Percentiles rank a stretch among this genome's conserved stretches.
Conservation (phyloP, 2,797 vertebrate genomes). For the Mionectes olivaceus region DNA sequence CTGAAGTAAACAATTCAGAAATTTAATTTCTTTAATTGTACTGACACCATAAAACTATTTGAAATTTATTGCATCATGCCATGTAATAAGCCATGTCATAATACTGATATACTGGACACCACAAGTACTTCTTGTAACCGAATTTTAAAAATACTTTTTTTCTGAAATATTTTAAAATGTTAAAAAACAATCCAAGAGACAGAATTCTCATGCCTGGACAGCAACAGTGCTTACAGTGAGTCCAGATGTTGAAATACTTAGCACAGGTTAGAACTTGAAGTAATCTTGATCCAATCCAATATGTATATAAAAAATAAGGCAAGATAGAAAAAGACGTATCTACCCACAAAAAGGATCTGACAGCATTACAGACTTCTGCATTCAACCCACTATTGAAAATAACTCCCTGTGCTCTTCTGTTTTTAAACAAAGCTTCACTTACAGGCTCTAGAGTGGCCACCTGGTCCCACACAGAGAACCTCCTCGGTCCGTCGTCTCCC, state of each 20-base stretch:
- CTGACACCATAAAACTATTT: neutral
- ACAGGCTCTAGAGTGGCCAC: neutral
- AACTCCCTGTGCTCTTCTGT: neutral
- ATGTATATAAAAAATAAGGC: neutral
- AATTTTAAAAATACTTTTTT: neutral
- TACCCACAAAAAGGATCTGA: neutral
- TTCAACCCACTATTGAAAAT: neutral
- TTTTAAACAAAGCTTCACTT: neutral
- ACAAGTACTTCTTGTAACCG: neutral
- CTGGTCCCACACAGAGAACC: neutral
- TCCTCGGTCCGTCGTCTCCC: neutral
- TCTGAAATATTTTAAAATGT: neutral
- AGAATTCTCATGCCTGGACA: neutral
- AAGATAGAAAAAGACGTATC: neutral
- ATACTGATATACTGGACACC: neutral
- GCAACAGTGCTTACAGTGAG: accelerated
- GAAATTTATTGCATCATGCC: neutral
- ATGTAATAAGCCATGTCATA: neutral
- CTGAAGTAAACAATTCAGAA: neutral
- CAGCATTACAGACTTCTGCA: neutral
- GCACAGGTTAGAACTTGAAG: slow-evolving; percentile 31
- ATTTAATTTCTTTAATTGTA: neutral
- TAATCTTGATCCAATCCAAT: neutral
- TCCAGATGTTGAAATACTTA: slow-evolving; percentile 26
- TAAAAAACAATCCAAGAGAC: neutral